These are phyloP conservation scores for Xerus inauris DNA, from an alignment of 2,113 vertebrate species.

Conservation along the genomic window DNA sequence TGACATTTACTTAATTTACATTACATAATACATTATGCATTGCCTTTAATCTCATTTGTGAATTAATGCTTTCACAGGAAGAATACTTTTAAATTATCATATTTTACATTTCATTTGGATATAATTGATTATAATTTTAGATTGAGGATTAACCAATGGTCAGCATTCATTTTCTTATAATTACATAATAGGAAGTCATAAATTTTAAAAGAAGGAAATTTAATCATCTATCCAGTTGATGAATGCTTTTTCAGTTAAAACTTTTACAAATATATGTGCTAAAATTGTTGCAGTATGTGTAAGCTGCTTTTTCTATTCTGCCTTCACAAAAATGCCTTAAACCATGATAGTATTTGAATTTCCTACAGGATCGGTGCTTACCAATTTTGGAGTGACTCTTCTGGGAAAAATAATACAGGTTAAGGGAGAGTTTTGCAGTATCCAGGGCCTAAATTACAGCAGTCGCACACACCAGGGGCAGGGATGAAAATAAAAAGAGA, in stretches of 20 bases:
- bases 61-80: conserved; percentile 18
- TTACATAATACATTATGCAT: not conserved
- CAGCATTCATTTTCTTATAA: conserved; percentile 14
- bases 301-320: not conserved
- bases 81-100: conserved; percentile 31
- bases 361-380: not conserved
- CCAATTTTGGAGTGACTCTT: conserved; percentile 17
- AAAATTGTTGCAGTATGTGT: not conserved
- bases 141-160: not conserved
- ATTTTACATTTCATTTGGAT: conserved; percentile 33
- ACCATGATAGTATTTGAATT: not conserved
- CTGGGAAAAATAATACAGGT: not conserved
- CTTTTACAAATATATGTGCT: not conserved
- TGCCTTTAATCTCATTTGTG: conserved; percentile 6
- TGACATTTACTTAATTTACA: not conserved
- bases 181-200: not conserved
- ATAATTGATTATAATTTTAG: conserved; percentile 45
- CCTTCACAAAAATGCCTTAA: not conserved
- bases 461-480: not conserved
- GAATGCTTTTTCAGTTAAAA: not conserved
- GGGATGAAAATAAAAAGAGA: not conserved
- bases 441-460: not conserved
- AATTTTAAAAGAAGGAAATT: not conserved
- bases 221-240: not conserved
- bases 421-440: not conserved